Base-by-base conservation (phyloP, 1,140 invertebrate genomes). In the Megalopta genalis region DNA sequence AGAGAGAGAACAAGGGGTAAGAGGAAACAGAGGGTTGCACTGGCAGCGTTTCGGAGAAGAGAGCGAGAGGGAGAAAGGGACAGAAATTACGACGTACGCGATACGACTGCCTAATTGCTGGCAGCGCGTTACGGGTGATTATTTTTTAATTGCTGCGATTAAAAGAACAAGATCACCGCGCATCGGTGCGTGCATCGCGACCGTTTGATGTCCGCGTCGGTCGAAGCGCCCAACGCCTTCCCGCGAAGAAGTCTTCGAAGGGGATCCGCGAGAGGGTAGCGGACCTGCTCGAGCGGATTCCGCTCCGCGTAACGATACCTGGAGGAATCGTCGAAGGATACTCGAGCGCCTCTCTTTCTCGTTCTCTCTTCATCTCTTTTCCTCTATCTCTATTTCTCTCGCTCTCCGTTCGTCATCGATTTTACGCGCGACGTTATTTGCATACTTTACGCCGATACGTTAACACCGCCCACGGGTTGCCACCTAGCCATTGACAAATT, bases 141-240 rank as follows among this genome's bases (percentile, higher is more conserved):
- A 90, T 90, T 90, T 90, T 90, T 90, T 90, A 90, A 90, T 90
- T 90, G 88, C 86, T 80, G 67, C 75, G 82, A 87, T 88, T 89
- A 88, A 88, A 85, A 64, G 81, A 88, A 84, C 74, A 79, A 88
- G 83, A 89, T 87, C 75, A 65, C 62, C 63, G 81, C 42, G 82
- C 75, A 79, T 83, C 84, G 70, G 46, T 72, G 78, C 81, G 74
- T 67, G 59, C 57, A 60, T 74, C 65, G 69, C 25, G 46, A 39
- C 37, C 84, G 77, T 86, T 86, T 86, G 85, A 86, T 67, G 74
- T 77, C 54, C 67, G 52, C 14, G 63, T 23, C 49, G 54, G 25
- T 23, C 70, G 42, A 66, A 73, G 66, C 62, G 27, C 32, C 39
- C 27, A 49, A 64, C 60, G 68, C 76, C 59, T 46, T 62, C 27